phyloP scores from a whole-genome alignment of 2,888 invertebrate species.

The Nomada hirtipes region DNA sequence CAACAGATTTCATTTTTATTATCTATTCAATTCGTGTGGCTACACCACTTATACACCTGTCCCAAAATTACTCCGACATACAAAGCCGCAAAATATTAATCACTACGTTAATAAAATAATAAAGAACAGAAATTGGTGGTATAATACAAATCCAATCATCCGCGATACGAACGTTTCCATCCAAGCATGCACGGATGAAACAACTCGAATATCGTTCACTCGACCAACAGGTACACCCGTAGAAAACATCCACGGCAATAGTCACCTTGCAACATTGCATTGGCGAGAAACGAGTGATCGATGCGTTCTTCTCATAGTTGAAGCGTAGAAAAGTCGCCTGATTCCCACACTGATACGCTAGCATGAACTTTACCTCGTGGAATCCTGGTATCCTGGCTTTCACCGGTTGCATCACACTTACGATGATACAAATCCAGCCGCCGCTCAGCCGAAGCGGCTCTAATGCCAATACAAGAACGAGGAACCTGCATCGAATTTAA shows the following conservation, averaged over 20 bases:
- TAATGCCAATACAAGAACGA: constrained; percentile 36
- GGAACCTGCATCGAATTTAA: constrained; percentile 39
- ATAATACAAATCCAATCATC: too few relatives aligned
- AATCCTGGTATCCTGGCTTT: constrained; percentile 67
- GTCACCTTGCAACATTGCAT: constrained; percentile 34
- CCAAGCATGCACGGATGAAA: too few relatives aligned
- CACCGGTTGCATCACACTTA: constrained; percentile 69
- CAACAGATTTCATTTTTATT: too few relatives aligned
- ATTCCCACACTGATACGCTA: constrained; percentile 72
- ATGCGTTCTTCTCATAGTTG: constrained; percentile 55
- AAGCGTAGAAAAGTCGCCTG: constrained; percentile 69
- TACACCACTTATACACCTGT: too few relatives aligned
- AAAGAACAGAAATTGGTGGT: too few relatives aligned
- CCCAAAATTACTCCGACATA: too few relatives aligned
- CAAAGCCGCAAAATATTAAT: too few relatives aligned
- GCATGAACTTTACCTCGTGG: constrained; percentile 69
- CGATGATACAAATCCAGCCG: constrained; percentile 66
- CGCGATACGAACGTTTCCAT: too few relatives aligned
- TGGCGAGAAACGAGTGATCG: constrained; percentile 52
- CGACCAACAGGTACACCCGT: background rate
- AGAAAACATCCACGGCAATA: background rate
- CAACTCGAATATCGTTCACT: too few relatives aligned
- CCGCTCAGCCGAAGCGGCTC: constrained; percentile 8
- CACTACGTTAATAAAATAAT: too few relatives aligned
- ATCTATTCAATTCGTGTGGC: too few relatives aligned